These are phyloP conservation scores for Hemiscyllium ocellatum DNA, from an alignment of 2,113 vertebrate species.

Conservation along the genomic window DNA sequence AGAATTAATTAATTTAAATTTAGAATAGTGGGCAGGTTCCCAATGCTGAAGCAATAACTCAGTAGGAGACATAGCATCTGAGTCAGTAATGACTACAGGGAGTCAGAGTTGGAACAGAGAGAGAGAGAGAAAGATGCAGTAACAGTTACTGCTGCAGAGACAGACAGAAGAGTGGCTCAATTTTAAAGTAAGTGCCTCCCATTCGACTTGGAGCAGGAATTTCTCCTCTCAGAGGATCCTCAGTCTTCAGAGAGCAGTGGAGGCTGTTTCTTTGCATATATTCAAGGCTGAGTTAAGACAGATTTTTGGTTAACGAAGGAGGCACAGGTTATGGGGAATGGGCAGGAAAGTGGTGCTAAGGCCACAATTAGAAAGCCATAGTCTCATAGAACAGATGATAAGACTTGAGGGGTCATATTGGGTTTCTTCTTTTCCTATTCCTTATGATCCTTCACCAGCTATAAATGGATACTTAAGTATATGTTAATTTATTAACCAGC, in stretches of 20 bases:
- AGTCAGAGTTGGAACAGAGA: too few relatives aligned
- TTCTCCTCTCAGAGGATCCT: background rate
- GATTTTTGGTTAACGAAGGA: background rate
- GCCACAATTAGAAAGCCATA: background rate
- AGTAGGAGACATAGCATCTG: too few relatives aligned
- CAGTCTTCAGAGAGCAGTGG: background rate
- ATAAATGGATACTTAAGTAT: background rate
- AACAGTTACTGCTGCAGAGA: too few relatives aligned
- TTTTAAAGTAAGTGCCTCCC: background rate
- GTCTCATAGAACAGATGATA: background rate
- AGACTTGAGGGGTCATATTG: background rate
- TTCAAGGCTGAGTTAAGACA: background rate
- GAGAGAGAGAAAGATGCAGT: too few relatives aligned
- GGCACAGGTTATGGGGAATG: background rate
- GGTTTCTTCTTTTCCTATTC: background rate
- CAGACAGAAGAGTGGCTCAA: too few relatives aligned
- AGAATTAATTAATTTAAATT: too few relatives aligned
- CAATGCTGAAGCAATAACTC: too few relatives aligned
- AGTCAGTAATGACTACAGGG: too few relatives aligned
- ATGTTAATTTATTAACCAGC: background rate
- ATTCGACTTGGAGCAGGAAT: background rate
- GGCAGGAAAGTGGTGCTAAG: background rate
- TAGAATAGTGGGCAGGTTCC: too few relatives aligned
- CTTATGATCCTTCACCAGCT: background rate
- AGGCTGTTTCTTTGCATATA: background rate